These are phyloP conservation scores for Lacanobia oleracea DNA, from an alignment of 2,888 invertebrate species.

Conservation along the genomic window DNA sequence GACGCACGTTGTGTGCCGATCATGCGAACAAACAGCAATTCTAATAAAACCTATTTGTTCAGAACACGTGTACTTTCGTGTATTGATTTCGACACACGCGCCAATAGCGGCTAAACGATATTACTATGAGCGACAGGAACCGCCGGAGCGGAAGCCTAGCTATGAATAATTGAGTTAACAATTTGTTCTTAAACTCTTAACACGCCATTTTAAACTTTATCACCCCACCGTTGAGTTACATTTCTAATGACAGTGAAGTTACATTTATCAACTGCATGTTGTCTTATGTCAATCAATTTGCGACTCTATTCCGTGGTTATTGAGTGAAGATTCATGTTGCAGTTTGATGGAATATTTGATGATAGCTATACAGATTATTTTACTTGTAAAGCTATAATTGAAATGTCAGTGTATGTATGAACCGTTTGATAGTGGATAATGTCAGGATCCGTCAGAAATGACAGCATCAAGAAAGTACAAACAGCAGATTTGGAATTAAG, in stretches of 20 bases:
- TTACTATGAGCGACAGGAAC: slow-evolving; percentile 38
- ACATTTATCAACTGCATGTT: slow-evolving; percentile 29
- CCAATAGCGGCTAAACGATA: slow-evolving; percentile 36
- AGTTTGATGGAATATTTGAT: slow-evolving; percentile 11
- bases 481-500: background rate
- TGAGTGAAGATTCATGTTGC: slow-evolving; percentile 18
- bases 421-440: slow-evolving; percentile 1
- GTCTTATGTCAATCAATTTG: slow-evolving; percentile 29
- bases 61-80: slow-evolving; percentile 40
- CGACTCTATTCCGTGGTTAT: background rate
- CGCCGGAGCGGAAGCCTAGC: slow-evolving; percentile 45
- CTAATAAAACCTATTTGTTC: slow-evolving; percentile 35
- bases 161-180: slow-evolving; percentile 64
- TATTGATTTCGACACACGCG: slow-evolving; percentile 60
- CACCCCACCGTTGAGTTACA: background rate
- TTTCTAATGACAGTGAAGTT: slow-evolving; percentile 15
- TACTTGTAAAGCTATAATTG: slow-evolving; percentile 36
- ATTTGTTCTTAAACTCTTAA: slow-evolving; percentile 24
- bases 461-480: background rate
- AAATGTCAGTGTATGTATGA: slow-evolving; percentile 19
- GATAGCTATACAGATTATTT: slow-evolving; percentile 29
- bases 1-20: background rate
- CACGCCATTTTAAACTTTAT: slow-evolving; percentile 36
- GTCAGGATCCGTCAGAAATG: slow-evolving; percentile 13
- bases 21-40: slow-evolving; percentile 19